Conservation (phyloP, 1,140 invertebrate genomes). For the Drosophila triauraria region DNA sequence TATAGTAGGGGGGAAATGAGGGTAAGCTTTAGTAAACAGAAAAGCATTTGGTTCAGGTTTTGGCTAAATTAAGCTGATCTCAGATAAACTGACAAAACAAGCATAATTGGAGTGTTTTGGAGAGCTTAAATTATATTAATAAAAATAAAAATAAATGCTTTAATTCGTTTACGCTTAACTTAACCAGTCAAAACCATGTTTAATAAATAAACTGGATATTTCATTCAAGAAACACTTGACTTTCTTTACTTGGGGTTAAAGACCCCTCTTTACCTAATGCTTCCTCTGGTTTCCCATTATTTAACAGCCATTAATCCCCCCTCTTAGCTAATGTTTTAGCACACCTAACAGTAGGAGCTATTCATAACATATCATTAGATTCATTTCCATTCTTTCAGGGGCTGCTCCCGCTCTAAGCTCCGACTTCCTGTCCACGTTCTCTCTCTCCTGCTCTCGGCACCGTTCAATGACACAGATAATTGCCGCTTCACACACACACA, state of each 20-base stretch:
- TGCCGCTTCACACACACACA: constrained; percentile 55
- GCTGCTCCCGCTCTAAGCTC: constrained; percentile 36
- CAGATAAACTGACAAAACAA: neutral
- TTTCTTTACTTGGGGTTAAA: neutral
- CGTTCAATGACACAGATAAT: constrained; percentile 80
- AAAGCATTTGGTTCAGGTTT: neutral
- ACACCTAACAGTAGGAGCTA: constrained; percentile 35
- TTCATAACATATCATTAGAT: constrained; percentile 34
- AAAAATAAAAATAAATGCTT: no score
- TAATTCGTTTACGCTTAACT: no score
- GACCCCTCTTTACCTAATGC: constrained; percentile 23
- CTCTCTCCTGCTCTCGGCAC: constrained; percentile 46
- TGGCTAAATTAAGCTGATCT: neutral
- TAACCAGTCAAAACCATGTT: no score
- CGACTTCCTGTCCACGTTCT: constrained; percentile 63
- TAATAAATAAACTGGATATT: no score
- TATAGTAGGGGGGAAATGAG: neutral
- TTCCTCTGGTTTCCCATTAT: constrained; percentile 7
- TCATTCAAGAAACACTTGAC: neutral
- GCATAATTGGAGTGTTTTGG: neutral
- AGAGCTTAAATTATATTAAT: neutral
- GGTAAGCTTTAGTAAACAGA: neutral
- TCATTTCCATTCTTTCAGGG: constrained; percentile 33
- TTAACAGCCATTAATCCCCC: constrained; percentile 3
- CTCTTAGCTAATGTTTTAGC: constrained; percentile 10